Base-by-base conservation (phyloP, 2,797 vertebrate genomes). In the Chelidonichthys spinosus region DNA sequence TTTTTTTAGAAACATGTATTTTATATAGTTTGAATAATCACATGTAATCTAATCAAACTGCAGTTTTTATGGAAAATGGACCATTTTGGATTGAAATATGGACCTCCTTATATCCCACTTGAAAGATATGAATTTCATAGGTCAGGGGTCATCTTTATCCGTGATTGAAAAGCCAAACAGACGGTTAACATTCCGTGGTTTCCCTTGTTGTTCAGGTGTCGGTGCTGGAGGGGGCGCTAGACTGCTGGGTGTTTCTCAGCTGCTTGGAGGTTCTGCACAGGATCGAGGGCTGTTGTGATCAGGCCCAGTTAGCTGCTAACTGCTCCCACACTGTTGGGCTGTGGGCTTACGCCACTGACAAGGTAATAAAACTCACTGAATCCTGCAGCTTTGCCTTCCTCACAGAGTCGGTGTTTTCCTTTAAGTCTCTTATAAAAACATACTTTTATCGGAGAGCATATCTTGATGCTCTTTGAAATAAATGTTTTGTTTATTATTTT, bases 161-260 rank as follows among this genome's bases (percentile, higher is more conserved):
- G 39, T n/a, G 3, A 18, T 35, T 17, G 9, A 50, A 36, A 11
- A n/a, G 2, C 9, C 25, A 18, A 8, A 39, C 2, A 1, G n/a
- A 2, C 49, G 13, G 1, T 11, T 73, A 1, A 0, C 25, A n/a
- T 2, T 13, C 11, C 11, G 5, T 13, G 33, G 40, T 46, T 47
- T 5, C 14, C 67, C 10, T 54, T 64, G 14, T 66, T 56, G 61
- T 74, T 15, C 76, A 99, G 98, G 97, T 99, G 33, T 96, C 95
- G 0, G 96, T 99, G 39, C 93, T 97, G 10, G 96, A 96, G 0
- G 97, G 98, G 7, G 97, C 98, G 2, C 92, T 99, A 83, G 98
- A 99, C 92, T 99, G 98, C 85, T 99, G 98, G 98, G 97, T 99
- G 61, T 98, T 99, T 74, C 94, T 99, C 87, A 99, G 98, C 89